Conservation (phyloP, 2,113 vertebrate genomes). For the Silurus glanis region DNA sequence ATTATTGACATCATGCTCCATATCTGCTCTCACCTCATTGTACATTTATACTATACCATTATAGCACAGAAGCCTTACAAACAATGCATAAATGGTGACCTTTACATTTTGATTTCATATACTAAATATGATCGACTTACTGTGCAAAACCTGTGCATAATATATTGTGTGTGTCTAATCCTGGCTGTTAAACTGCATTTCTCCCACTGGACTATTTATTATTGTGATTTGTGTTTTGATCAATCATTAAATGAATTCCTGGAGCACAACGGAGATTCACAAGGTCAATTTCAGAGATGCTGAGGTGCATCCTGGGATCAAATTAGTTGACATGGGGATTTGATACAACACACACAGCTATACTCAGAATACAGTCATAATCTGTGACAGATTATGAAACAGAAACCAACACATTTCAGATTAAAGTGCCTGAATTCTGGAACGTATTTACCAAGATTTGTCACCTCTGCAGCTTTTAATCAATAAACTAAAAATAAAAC, state of each 20-base stretch:
- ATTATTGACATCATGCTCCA: background rate
- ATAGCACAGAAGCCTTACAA: background rate
- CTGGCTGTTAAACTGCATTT: constrained; percentile 18
- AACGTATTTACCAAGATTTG: background rate
- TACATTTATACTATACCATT: background rate
- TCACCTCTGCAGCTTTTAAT: background rate
- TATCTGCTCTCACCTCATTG: background rate
- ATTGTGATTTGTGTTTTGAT: constrained; percentile 3
- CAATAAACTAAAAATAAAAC: background rate
- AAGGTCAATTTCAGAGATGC: constrained; percentile 47
- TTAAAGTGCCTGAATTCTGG: background rate
- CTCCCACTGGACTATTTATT: constrained; percentile 37
- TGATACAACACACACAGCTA: background rate
- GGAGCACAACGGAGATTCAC: constrained; percentile 24
- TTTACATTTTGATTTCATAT: background rate
- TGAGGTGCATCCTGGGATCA: constrained; percentile 45
- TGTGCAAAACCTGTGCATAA: background rate
- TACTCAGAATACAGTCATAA: background rate
- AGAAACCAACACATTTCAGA: background rate
- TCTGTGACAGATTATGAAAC: background rate
- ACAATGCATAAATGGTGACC: constrained; percentile 13
- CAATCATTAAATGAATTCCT: constrained; percentile 41
- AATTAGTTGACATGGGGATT: constrained; percentile 48
- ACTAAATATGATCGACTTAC: constrained; percentile 8
- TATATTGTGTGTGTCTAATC: background rate